Percentiles rank a stretch among this genome's conserved stretches.
phyloP scores from a whole-genome alignment of 2,797 vertebrate species.

The Pteronotus mesoamericanus region DNA sequence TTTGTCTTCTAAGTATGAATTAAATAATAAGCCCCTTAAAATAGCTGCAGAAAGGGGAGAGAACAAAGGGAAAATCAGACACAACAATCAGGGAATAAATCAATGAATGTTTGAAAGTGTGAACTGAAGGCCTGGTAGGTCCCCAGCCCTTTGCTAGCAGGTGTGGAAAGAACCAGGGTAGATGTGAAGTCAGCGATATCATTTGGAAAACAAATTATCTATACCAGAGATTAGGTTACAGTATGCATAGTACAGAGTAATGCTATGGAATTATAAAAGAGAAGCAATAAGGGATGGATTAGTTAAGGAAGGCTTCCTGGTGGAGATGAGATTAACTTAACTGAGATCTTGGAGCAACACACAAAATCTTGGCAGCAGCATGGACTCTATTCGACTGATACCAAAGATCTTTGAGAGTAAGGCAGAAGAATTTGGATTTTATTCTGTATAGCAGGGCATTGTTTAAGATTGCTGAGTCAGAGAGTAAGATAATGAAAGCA shows the following conservation, averaged over 20 bases:
- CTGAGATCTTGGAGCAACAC: not conserved
- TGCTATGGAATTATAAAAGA: not conserved
- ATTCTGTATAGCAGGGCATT: not conserved
- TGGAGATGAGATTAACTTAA: not conserved
- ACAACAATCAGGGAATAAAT: not conserved
- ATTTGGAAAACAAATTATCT: constrained; percentile 12
- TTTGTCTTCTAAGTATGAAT: not conserved
- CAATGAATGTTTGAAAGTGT: not conserved
- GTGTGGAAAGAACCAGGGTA: not conserved
- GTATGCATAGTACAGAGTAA: not conserved
- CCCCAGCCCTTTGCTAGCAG: not conserved
- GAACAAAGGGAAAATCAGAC: not conserved
- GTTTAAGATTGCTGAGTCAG: constrained; percentile 7
- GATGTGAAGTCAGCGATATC: not conserved
- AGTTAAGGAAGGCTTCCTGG: not conserved
- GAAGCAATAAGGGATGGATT: not conserved
- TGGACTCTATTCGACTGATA: not conserved
- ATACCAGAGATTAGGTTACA: not conserved
- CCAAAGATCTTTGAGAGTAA: constrained; percentile 22
- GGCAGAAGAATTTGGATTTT: not conserved
- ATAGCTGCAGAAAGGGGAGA: not conserved
- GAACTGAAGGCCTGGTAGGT: not conserved
- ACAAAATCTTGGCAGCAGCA: not conserved
- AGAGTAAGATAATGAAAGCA: not conserved
- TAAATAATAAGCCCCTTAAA: not conserved